Evolutionary conservation across 1,140 invertebrate species (phyloP).

Genomic region (Calosoma granatense): DNA sequence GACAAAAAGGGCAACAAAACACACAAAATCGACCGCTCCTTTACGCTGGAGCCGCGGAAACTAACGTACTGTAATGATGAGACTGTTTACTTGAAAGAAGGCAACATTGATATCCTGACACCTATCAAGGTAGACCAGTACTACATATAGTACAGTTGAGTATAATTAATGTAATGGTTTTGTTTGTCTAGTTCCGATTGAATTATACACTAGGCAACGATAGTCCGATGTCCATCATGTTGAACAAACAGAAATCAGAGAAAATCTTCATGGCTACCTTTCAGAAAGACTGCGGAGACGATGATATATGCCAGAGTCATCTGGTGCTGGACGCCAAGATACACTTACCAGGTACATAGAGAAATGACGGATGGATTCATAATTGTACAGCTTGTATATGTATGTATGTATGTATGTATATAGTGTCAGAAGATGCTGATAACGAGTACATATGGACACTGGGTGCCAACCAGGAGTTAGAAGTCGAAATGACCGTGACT

Average conservation of each 20-base stretch:
- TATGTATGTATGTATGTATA: background rate
- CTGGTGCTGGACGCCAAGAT: conserved; percentile 58
- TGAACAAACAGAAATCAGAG: conserved; percentile 78
- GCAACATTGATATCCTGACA: conserved; percentile 73
- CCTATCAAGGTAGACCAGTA: conserved; percentile 53
- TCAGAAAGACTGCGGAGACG: conserved; percentile 84
- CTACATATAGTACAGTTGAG: background rate
- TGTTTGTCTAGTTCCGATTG: conserved; percentile 55
- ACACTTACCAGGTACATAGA: conserved; percentile 41
- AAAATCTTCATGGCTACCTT: conserved; percentile 77
- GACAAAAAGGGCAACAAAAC: conserved; percentile 38
- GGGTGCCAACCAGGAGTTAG: conserved; percentile 65
- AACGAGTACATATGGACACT: conserved; percentile 49
- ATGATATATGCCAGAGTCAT: conserved; percentile 83
- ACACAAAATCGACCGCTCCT: conserved; percentile 47
- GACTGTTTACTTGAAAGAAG: conserved; percentile 73
- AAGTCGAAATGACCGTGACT: conserved; percentile 60
- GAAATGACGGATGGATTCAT: background rate
- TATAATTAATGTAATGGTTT: background rate
- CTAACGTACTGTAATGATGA: conserved; percentile 56
- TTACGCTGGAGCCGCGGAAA: conserved; percentile 42
- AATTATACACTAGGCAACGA: conserved; percentile 72
- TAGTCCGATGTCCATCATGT: conserved; percentile 67
- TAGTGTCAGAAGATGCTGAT: conserved; percentile 26
- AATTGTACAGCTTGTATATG: background rate